phyloP scores from a whole-genome alignment of 2,888 invertebrate genomes.

The Andrena fulva region DNA sequence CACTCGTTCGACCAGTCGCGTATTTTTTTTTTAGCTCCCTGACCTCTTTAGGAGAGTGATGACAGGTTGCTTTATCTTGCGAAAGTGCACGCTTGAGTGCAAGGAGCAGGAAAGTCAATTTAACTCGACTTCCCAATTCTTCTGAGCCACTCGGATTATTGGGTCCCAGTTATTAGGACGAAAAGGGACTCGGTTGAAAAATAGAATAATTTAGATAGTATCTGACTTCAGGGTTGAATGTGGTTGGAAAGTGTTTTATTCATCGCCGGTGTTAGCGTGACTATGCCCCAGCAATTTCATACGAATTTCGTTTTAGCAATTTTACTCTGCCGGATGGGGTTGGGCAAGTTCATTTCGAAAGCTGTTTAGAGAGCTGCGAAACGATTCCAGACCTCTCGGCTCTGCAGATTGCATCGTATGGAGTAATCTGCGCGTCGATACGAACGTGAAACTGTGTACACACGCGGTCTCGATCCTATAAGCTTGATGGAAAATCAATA shows the following conservation, averaged over 20 bases:
- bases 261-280: neutral
- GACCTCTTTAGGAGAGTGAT: neutral
- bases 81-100: neutral
- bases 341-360: neutral
- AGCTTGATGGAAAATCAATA: constrained; percentile 41
- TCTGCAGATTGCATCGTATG: neutral
- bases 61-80: neutral
- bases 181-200: neutral
- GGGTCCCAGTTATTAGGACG: too few relatives aligned
- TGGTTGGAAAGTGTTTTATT: neutral
- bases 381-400: neutral
- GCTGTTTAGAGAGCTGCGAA: neutral
- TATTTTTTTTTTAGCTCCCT: neutral
- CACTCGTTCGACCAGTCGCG: neutral
- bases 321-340: neutral
- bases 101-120: too few relatives aligned
- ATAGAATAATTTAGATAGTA: neutral
- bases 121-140: too few relatives aligned
- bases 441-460: constrained; percentile 9
- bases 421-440: constrained; percentile 23
- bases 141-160: too few relatives aligned
- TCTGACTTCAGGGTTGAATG: neutral
- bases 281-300: neutral
- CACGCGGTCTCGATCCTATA: constrained; percentile 1
- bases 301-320: neutral